Evolutionary conservation across 2,888 invertebrate genomes (phyloP), one percentile per base, ranked within the genome.

Genomic region (Philonicus albiceps): DNA sequence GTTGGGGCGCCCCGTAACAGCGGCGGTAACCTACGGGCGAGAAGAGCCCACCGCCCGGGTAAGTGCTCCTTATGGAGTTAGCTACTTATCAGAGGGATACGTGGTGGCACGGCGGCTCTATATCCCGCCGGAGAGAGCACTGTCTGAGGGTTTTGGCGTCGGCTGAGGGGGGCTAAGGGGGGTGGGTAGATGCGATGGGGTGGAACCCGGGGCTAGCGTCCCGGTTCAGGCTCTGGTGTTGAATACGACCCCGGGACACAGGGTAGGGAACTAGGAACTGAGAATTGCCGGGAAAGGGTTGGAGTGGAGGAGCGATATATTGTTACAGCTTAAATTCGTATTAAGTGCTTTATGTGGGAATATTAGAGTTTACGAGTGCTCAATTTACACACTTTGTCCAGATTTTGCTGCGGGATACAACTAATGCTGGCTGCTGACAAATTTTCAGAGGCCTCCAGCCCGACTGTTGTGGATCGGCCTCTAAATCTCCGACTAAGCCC

Each of bases 271-370:
- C n/a, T n/a, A n/a, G n/a, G n/a, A n/a, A n/a, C n/a, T n/a, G 72
- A 11, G 37, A 37, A 11, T 11, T 37, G 40, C 72, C 31, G 40
- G 43, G 30, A 72, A 84, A 84, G 40, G 84, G 84, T 64, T 64
- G 64, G 64, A 27, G 84, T 84, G 55, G 76, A 84, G 76, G 75
- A 43, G 75, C 86, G 86, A 86, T 84, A 86, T 86, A 86, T 86
- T 55, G 86, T 84, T 86, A 84, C 84, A 86, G 86, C 86, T 86
- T 86, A 86, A 86, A 86, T 84, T 86, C 83, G 84, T 84, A 86
- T 86, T 86, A 86, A 86, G 84, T 86, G 75, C 86, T 86, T 86
- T 86, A 86, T 86, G 86, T 86, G 86, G 83, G 86, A 86, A 86
- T 86, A 86, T 86, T 86, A 86, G 86, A 86, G 76, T 86, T 86